Evolutionary conservation across 2,797 vertebrate species (phyloP).

Genomic region (Pangasius mekongensis): DNA sequence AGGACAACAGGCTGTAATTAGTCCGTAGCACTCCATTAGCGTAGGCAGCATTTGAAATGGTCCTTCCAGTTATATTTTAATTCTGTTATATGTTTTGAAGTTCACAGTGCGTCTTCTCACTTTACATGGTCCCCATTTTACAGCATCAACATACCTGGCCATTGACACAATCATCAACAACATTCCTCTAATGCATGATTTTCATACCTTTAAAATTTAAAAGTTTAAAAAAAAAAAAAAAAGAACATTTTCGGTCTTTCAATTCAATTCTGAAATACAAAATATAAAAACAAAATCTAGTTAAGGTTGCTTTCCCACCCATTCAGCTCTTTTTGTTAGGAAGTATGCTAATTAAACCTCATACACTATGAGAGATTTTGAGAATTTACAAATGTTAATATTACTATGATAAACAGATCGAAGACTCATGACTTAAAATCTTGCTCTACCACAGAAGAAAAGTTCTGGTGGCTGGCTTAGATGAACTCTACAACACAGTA

Average conservation of each 20-base stretch:
- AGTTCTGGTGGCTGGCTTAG: not conserved
- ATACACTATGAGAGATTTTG: not conserved
- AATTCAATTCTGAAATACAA: not conserved
- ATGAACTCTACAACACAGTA: not conserved
- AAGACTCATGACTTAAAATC: not conserved
- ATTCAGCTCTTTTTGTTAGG: conserved; percentile 1
- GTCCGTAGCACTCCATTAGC: not conserved
- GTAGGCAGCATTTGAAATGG: not conserved
- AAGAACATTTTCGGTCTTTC: not conserved
- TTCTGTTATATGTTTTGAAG: not conserved
- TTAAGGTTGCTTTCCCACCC: not conserved
- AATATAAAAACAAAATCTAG: conserved; percentile 17
- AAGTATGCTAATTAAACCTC: not conserved
- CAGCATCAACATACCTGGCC: conserved; percentile 1
- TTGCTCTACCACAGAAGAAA: not conserved
- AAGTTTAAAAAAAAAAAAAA: not conserved
- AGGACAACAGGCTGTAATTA: not conserved
- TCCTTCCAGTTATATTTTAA: not conserved
- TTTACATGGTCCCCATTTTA: conserved; percentile 43
- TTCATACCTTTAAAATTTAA: not conserved
- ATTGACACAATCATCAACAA: not conserved
- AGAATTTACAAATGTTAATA: not conserved
- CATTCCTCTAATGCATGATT: not conserved
- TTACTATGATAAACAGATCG: conserved; percentile 4
- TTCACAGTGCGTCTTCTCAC: conserved; percentile 40